Evolutionary conservation across 2,888 invertebrate genomes (phyloP).

Genomic region (Miltochrista miniata): DNA sequence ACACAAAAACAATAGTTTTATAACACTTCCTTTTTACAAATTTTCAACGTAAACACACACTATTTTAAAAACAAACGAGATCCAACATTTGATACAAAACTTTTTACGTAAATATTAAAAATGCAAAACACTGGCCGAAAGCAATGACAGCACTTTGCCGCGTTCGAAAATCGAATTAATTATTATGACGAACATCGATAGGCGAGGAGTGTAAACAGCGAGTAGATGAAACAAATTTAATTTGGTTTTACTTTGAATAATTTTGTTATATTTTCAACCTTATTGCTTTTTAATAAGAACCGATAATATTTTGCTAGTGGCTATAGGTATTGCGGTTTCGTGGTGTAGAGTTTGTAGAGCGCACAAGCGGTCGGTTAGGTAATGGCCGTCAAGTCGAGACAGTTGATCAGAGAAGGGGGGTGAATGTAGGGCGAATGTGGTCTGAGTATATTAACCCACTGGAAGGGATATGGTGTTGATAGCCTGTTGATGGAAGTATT

Average conservation of each 20-base stretch:
- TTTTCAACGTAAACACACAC: constrained; percentile 1
- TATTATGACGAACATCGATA: constrained; percentile 70
- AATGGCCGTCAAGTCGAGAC: constrained; percentile 73
- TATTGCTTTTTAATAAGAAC: constrained; percentile 46
- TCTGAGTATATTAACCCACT: constrained; percentile 47
- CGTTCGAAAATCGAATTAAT: constrained; percentile 78
- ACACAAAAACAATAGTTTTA: constrained; percentile 14
- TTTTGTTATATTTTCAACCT: constrained; percentile 48
- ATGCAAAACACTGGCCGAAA: constrained; percentile 37
- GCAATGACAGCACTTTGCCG: constrained; percentile 62
- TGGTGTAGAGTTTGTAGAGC: constrained; percentile 65
- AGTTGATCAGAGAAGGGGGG: constrained; percentile 76
- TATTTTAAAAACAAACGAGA: not conserved
- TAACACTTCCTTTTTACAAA: constrained; percentile 16
- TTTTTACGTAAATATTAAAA: constrained; percentile 11
- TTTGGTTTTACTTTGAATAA: constrained; percentile 35
- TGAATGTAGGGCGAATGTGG: constrained; percentile 72
- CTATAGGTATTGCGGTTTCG: constrained; percentile 36
- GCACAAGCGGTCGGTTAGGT: constrained; percentile 72
- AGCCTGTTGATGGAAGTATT: constrained; percentile 36
- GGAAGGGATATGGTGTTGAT: constrained; percentile 55
- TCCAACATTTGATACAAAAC: not conserved
- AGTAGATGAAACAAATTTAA: constrained; percentile 61
- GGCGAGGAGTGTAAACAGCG: constrained; percentile 70
- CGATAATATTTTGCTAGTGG: constrained; percentile 23